Base-by-base conservation (phyloP, 2,113 vertebrate genomes). In the Leptodactylus fuscus region DNA sequence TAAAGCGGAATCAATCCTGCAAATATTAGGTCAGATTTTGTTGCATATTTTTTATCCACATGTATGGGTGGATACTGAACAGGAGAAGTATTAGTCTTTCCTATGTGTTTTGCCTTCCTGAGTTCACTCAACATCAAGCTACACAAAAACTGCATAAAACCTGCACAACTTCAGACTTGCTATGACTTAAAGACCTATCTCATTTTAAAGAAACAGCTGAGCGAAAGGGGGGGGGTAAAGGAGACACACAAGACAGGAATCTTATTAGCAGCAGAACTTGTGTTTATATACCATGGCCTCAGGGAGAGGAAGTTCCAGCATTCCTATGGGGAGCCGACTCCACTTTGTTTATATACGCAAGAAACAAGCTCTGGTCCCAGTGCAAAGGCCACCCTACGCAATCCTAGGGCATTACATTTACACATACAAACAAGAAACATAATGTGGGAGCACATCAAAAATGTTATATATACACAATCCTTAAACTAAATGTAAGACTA, bases 261-360 rank as follows among this genome's bases (percentile, higher is more conserved):
- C 76, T 2, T 58, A 24, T 58, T 79, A 58, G 76, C 76, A 79
- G 76, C 76, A 79, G 34, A 18, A 22, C 49, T n/a, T n/a, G 32
- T 79, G 76, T 79, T 79, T 79, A 79, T 79, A 32, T 60, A 55
- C 4, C 32, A 79, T 79, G 51, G 76, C 76, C 76, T 79, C 34
- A 41, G 51, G 76, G 76, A 60, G 76, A 79, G 76, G 51, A 79
- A 79, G 76, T 60, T 38, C 34, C 76, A 79, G 76, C 51, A 79
- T 79, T 79, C 76, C 76, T 79, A 41, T 34, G 75, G 51, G 53
- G 51, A 79, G 76, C 76, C 3, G 76, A 49, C 76, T 58, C 76
- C 34, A 36, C 32, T 79, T 60, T 79, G 76, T 79, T 79, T 79
- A 79, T 53, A 58, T 79, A 58, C 76, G 60, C 51, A 41, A 79